These are phyloP conservation scores for Siniperca undulata DNA, from an alignment of 2,797 vertebrate species.

Conservation along the genomic window DNA sequence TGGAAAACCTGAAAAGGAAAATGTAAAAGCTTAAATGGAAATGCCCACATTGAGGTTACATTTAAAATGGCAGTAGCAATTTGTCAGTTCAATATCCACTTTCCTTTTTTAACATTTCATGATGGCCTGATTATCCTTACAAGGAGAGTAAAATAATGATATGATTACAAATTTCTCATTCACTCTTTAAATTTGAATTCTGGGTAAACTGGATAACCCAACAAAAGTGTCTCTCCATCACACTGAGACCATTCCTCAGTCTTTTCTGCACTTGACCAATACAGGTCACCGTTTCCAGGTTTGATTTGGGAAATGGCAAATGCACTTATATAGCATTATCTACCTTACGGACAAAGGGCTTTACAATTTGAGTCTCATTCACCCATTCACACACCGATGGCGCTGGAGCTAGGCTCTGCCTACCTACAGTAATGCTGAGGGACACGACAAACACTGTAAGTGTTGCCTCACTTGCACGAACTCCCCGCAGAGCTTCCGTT, in stretches of 20 bases:
- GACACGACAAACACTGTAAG: slow-evolving; percentile 37
- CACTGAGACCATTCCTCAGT: no score
- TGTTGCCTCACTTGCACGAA: slow-evolving; percentile 3
- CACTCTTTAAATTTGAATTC: no score
- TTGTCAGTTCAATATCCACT: background rate
- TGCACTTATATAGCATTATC: background rate
- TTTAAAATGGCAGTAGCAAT: background rate
- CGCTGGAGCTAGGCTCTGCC: background rate
- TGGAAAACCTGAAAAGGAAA: background rate
- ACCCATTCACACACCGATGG: background rate
- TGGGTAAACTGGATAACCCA: no score
- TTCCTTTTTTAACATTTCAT: background rate
- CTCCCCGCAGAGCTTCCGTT: slow-evolving; percentile 44
- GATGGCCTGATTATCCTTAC: background rate
- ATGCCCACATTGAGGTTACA: background rate
- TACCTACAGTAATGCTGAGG: slow-evolving; percentile 18
- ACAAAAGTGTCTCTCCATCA: no score
- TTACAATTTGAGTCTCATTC: background rate
- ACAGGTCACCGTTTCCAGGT: no score
- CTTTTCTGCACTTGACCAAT: no score
- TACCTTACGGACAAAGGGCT: background rate
- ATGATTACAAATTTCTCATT: no score
- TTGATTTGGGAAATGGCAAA: background rate
- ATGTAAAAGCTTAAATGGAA: background rate
- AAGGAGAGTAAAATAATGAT: background rate